These are phyloP conservation scores for Bagarius yarrelli DNA, from an alignment of 2,113 vertebrate genomes.

Conservation along the genomic window DNA sequence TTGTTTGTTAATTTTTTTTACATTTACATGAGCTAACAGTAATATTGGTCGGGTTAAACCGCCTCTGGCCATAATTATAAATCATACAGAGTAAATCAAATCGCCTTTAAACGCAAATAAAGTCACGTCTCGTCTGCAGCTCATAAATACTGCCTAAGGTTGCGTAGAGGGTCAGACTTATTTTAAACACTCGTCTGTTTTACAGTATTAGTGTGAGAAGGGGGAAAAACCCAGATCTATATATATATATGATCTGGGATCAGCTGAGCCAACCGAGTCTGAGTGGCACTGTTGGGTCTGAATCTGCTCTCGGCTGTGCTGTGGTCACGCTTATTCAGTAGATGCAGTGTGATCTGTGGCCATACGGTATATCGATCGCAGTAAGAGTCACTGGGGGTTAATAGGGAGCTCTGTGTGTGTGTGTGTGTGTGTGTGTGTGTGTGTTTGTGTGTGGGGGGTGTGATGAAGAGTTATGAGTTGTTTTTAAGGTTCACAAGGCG, in stretches of 20 bases:
- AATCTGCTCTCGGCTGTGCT: slow-evolving; percentile 34
- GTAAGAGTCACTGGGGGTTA: slow-evolving; percentile 42
- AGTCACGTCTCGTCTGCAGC: not conserved
- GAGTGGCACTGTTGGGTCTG: slow-evolving; percentile 24
- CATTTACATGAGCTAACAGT: no score
- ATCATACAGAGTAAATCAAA: not conserved
- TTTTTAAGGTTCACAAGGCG: slow-evolving; percentile 20
- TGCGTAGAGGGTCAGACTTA: slow-evolving; percentile 21
- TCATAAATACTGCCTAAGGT: slow-evolving; percentile 16
- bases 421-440: not conserved
- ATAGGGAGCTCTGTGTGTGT: slow-evolving; percentile 42
- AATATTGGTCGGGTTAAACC: no score
- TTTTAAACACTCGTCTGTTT: slow-evolving; percentile 30
- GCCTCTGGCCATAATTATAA: not conserved
- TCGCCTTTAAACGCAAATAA: not conserved
- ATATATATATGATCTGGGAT: slow-evolving; percentile 33
- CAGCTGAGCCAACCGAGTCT: slow-evolving; percentile 2
- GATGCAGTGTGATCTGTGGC: slow-evolving; percentile 40
- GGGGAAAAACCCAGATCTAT: slow-evolving; percentile 31
- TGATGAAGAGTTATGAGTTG: slow-evolving; percentile 13
- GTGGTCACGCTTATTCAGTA: not conserved
- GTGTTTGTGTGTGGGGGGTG: not conserved
- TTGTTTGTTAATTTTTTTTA: no score
- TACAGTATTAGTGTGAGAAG: slow-evolving; percentile 13
- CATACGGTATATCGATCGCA: slow-evolving; percentile 39